phyloP scores from a whole-genome alignment of 2,888 invertebrate species.

The Dolomedes plantarius region DNA sequence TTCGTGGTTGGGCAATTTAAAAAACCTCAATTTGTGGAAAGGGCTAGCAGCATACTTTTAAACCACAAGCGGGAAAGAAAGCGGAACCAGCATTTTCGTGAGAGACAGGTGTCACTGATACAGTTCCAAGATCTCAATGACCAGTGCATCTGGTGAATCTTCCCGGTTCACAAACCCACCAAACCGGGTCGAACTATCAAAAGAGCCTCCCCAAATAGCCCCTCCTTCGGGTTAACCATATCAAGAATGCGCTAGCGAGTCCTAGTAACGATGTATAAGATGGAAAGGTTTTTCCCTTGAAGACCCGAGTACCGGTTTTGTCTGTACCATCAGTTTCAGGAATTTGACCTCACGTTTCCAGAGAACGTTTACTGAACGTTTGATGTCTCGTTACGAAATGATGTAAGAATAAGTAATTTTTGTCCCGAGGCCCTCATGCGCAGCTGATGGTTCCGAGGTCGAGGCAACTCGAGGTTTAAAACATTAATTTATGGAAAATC shows the following conservation, averaged over 20 bases:
- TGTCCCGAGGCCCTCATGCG: constrained; percentile 6
- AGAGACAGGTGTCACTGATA: too few relatives aligned
- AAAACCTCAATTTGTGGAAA: too few relatives aligned
- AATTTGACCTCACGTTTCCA: constrained; percentile 56
- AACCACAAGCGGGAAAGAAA: too few relatives aligned
- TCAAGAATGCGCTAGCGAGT: not conserved
- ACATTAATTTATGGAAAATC: too few relatives aligned
- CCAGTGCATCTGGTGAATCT: not conserved
- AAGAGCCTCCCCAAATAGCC: not conserved
- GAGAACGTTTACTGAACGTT: not conserved
- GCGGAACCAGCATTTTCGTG: too few relatives aligned
- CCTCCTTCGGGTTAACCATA: not conserved
- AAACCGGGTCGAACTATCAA: not conserved
- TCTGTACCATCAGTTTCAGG: constrained; percentile 11
- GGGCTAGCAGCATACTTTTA: too few relatives aligned
- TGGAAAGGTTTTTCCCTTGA: not conserved
- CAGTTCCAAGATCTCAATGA: too few relatives aligned
- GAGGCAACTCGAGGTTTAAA: too few relatives aligned
- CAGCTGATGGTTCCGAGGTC: not conserved
- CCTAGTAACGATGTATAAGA: not conserved
- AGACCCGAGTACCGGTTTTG: constrained; percentile 28
- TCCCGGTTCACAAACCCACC: not conserved
- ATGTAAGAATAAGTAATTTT: not conserved
- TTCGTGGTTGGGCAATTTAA: too few relatives aligned
- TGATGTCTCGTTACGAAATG: not conserved